Percentiles rank a stretch among this genome's conserved stretches.
Evolutionary conservation across 2,888 invertebrate species (phyloP).

Genomic region (Ashinkailepas kermadecensis): DNA sequence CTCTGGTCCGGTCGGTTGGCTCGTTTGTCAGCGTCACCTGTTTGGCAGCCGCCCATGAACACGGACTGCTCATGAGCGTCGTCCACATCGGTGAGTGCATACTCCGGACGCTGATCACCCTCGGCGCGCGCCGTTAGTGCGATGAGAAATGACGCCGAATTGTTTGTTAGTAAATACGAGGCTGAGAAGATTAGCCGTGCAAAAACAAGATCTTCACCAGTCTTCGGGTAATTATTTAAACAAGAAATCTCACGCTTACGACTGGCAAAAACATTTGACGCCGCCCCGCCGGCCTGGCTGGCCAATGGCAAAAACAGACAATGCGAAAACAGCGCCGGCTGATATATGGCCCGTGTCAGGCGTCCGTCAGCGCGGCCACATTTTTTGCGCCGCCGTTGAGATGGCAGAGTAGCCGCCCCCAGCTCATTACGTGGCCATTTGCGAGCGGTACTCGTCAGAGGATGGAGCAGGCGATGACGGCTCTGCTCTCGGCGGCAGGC

Average conservation of each 20-base stretch:
- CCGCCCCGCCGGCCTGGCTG: not conserved
- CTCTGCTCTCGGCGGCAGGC: no score
- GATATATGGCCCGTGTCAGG: constrained; percentile 7
- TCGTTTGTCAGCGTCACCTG: not conserved
- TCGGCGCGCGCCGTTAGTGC: not conserved
- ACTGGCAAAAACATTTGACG: not conserved
- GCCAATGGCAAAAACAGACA: constrained; percentile 16
- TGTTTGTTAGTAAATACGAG: constrained; percentile 18
- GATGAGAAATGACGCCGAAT: not conserved
- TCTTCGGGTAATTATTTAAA: constrained; percentile 14
- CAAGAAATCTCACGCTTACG: constrained; percentile 12
- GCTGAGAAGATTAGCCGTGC: not conserved
- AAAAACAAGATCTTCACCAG: constrained; percentile 19
- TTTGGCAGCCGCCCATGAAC: not conserved
- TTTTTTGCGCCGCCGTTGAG: not conserved
- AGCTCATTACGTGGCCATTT: constrained; percentile 20
- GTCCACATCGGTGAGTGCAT: not conserved
- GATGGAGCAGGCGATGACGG: not conserved
- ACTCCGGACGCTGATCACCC: constrained; percentile 1
- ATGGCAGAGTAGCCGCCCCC: constrained; percentile 9
- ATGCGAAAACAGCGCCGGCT: constrained; percentile 6
- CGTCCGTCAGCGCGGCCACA: not conserved
- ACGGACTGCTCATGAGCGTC: not conserved
- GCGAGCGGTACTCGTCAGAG: not conserved
- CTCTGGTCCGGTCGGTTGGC: not conserved